These are phyloP conservation scores for Marmota monax DNA, from an alignment of 2,113 vertebrate genomes.

Conservation along the genomic window DNA sequence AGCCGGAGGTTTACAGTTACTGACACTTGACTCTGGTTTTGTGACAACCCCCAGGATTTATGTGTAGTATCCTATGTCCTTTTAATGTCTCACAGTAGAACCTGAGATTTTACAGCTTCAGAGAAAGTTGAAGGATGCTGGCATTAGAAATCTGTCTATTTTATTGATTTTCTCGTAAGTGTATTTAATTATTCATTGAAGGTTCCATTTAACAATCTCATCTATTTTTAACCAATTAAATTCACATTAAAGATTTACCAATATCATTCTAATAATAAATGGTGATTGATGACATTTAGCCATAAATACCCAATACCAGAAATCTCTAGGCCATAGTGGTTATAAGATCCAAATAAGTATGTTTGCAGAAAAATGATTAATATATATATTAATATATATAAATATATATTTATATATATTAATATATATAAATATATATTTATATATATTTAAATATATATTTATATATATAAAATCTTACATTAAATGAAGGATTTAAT, in stretches of 20 bases:
- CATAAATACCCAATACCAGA: background rate
- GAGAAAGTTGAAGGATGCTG: conserved; percentile 68
- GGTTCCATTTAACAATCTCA: conserved; percentile 72
- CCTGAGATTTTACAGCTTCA: conserved; percentile 78
- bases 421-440: too few relatives aligned
- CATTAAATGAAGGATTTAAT: background rate
- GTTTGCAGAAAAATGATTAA: background rate
- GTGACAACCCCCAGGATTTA: conserved; percentile 81
- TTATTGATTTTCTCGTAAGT: conserved; percentile 79
- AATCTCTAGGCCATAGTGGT: background rate
- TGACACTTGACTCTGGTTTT: conserved; percentile 84
- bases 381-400: background rate
- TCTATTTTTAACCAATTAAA: conserved; percentile 83
- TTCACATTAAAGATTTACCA: conserved; percentile 76
- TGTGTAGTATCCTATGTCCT: conserved; percentile 76
- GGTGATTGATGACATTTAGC: conserved; percentile 62
- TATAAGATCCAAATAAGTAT: background rate
- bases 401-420: background rate
- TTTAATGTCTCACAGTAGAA: conserved; percentile 78
- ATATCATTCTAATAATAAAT: conserved; percentile 68
- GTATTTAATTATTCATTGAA: conserved; percentile 80
- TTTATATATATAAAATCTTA: background rate
- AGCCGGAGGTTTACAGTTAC: conserved; percentile 75
- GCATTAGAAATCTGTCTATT: conserved; percentile 72
- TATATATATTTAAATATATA: background rate